Percentiles rank a stretch among this genome's conserved stretches.
Evolutionary conservation across 2,797 vertebrate species (phyloP).

Genomic region (Limosa lapponica): DNA sequence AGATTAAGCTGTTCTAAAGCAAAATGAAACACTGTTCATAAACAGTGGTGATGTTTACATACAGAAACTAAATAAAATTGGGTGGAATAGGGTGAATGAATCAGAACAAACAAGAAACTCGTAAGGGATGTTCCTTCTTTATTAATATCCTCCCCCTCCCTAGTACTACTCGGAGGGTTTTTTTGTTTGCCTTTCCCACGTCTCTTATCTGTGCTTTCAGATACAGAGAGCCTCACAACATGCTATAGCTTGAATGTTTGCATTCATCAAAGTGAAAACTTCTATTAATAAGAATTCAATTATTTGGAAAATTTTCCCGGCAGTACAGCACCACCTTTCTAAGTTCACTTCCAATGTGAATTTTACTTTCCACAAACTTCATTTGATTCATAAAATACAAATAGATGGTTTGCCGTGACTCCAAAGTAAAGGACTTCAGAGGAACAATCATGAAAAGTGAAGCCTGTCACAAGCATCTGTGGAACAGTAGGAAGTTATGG

Average conservation of each 20-base stretch:
- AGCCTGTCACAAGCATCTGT: constrained; percentile 30
- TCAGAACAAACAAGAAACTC: neutral
- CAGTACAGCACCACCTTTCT: neutral
- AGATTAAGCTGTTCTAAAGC: neutral
- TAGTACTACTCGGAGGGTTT: neutral
- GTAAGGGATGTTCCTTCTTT: neutral
- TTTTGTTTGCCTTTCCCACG: constrained; percentile 41
- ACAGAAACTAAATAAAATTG: neutral
- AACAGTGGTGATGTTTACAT: neutral
- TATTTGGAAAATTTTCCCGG: neutral
- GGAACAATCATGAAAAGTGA: neutral
- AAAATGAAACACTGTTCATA: neutral
- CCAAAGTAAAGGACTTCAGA: neutral
- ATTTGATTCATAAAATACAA: neutral
- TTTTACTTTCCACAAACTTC: neutral
- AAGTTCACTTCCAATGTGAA: neutral
- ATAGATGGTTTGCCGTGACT: neutral
- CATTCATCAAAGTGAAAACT: neutral
- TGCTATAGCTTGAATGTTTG: neutral
- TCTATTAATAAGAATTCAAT: constrained; percentile 17
- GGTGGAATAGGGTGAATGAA: neutral
- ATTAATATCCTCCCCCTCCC: neutral
- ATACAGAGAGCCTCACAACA: neutral
- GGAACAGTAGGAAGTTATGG: constrained; percentile 29
- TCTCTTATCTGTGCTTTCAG: constrained; percentile 17